Base-by-base conservation (phyloP, 2,797 vertebrate species). In the Morus bassanus region DNA sequence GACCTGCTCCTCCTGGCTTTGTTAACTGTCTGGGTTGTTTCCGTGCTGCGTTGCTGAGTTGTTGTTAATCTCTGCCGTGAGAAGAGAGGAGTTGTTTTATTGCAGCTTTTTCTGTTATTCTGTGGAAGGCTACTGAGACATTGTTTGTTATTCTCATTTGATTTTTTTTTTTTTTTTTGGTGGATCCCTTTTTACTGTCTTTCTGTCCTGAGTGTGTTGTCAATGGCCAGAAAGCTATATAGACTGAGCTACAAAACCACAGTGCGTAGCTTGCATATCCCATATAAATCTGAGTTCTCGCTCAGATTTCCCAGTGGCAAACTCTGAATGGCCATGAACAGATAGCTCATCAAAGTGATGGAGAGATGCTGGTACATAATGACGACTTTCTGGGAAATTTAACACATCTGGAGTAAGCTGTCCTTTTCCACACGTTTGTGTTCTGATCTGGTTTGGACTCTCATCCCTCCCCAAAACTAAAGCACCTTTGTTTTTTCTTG, bases 151-250 rank as follows among this genome's bases (percentile, higher is more conserved):
- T 63, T 78, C 19, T 67, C 7, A 22, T 86, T 43, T 70, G 24
- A 18, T 41, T 43, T 10, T 28, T 41, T 48, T 43, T 10, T 28
- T 41, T 48, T 79, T 56, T 23, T 46, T 35, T 33, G 4, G 15
- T 91, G 37, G 37, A 77, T 83, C 35, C 33, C 7, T 31, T 93
- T 95, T 92, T 77, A 39, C 35, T 87, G 74, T 95, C 41, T 88
- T 95, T 88, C 61, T 95, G 89, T 95, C 59, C 79, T 86, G 35
- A 61, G 43, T 91, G 69, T 91, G 61, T 50, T 85, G 89, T 86
- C 67, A 91, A 50, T 91, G 79, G 93, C 73, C 70, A 88, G 86
- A 92, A 91, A 82, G 54, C 45, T 51, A 21, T 48, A n/a, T 18
- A 82, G 69, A 48, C 48, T 69, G 50, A 95, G 73, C 37, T 89